Conservation (phyloP, 1,140 invertebrate genomes). For the Drosophila funebris region DNA sequence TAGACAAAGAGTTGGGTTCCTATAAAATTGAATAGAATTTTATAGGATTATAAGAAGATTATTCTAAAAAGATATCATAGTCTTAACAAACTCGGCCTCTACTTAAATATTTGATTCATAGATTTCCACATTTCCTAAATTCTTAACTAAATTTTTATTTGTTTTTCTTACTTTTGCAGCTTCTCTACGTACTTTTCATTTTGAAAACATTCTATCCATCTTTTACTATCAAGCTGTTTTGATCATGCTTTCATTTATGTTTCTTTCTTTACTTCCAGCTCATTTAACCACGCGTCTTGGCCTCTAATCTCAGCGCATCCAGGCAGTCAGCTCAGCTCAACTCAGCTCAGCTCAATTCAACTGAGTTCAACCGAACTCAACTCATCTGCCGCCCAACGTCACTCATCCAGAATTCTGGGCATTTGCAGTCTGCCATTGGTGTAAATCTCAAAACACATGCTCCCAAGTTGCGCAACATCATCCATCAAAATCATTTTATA, state of each 20-base stretch:
- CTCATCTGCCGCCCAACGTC: slow-evolving; percentile 37
- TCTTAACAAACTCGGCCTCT: too few relatives aligned
- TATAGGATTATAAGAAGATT: too few relatives aligned
- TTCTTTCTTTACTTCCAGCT: slow-evolving; percentile 46
- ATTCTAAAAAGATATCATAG: too few relatives aligned
- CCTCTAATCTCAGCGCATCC: slow-evolving; percentile 64
- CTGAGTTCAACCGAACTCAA: slow-evolving; percentile 2
- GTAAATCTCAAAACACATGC: slow-evolving; percentile 74
- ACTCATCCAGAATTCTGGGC: slow-evolving; percentile 18
- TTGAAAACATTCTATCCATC: neutral
- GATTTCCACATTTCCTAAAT: neutral
- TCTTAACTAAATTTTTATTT: too few relatives aligned
- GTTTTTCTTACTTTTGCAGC: neutral
- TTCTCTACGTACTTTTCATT: neutral
- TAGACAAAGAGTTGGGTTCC: neutral
- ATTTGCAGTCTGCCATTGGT: slow-evolving; percentile 30
- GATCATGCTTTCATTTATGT: slow-evolving; percentile 7
- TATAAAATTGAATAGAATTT: too few relatives aligned
- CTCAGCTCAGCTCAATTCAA: slow-evolving; percentile 10
- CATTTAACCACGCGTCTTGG: slow-evolving; percentile 64
- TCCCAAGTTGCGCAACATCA: slow-evolving; percentile 77
- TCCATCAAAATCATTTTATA: slow-evolving; percentile 80
- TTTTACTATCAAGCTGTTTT: neutral
- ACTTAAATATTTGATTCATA: too few relatives aligned
- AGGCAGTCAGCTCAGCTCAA: slow-evolving; percentile 38